phyloP scores from a whole-genome alignment of 2,888 invertebrate genomes.

The Ophion costatus region DNA sequence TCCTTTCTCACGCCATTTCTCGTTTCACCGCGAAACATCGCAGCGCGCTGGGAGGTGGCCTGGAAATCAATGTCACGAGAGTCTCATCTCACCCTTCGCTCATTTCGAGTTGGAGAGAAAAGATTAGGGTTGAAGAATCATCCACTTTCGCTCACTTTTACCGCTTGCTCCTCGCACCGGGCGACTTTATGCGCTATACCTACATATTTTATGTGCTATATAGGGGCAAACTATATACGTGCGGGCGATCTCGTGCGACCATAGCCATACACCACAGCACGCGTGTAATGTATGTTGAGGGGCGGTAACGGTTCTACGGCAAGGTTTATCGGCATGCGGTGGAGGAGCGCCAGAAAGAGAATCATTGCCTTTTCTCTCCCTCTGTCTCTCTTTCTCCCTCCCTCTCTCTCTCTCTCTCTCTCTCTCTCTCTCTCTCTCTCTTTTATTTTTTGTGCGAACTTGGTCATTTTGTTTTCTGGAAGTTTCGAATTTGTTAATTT shows the following conservation, averaged over 20 bases:
- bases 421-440: background rate
- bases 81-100: constrained; percentile 11
- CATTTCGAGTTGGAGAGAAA: constrained; percentile 2
- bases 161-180: constrained; percentile 44
- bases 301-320: constrained; percentile 49
- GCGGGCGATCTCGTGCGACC: background rate
- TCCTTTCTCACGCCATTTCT: constrained; percentile 8
- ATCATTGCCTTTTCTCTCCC: constrained; percentile 13
- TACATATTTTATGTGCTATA: constrained; percentile 35
- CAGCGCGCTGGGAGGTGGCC: constrained; percentile 16
- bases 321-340: constrained; percentile 58
- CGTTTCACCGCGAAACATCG: constrained; percentile 41
- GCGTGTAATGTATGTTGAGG: constrained; percentile 43
- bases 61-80: constrained; percentile 13
- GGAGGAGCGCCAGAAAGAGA: constrained; percentile 45
- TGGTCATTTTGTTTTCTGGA: too few relatives aligned
- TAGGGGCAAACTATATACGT: constrained; percentile 9
- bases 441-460: too few relatives aligned
- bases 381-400: constrained; percentile 17
- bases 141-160: constrained; percentile 43
- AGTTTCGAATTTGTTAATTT: too few relatives aligned
- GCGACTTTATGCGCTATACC: constrained; percentile 52
- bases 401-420: background rate
- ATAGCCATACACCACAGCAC: constrained; percentile 29
- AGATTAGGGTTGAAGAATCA: constrained; percentile 24